Evolutionary conservation across 2,113 vertebrate genomes (phyloP).

Genomic region (Hippopotamus amphibius): DNA sequence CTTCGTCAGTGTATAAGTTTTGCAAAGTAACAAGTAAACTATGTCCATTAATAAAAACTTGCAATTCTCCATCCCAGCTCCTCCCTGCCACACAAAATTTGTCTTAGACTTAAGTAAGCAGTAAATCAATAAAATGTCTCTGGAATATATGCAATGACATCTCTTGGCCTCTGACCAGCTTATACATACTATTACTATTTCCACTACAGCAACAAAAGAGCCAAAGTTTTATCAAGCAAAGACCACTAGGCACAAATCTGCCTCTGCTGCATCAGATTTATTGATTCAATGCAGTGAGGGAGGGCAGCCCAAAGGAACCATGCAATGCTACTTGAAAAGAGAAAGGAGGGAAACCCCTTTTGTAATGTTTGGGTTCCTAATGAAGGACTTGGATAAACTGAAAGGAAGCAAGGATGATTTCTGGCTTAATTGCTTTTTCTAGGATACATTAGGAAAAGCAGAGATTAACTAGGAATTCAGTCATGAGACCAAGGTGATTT

Average conservation of each 20-base stretch:
- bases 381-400: not conserved
- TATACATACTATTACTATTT: not conserved
- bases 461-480: not conserved
- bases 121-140: not conserved
- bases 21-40: not conserved
- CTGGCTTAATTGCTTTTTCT: not conserved
- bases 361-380: not conserved
- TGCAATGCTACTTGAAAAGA: not conserved
- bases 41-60: not conserved
- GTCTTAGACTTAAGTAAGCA: not conserved
- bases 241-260: no score
- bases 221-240: not conserved
- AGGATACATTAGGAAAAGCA: not conserved
- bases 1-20: not conserved
- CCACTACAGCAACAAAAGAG: not conserved
- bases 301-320: not conserved
- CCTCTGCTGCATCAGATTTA: not conserved
- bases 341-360: not conserved
- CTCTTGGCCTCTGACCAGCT: not conserved
- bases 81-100: not conserved
- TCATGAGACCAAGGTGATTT: not conserved
- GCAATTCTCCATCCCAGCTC: no score
- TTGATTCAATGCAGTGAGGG: not conserved
- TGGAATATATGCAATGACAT: not conserved
- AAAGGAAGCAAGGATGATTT: not conserved